Evolutionary conservation across 2,888 invertebrate genomes (phyloP), one percentile per base, ranked within the genome.

Genomic region (Drosophila pseudotalamancana): DNA sequence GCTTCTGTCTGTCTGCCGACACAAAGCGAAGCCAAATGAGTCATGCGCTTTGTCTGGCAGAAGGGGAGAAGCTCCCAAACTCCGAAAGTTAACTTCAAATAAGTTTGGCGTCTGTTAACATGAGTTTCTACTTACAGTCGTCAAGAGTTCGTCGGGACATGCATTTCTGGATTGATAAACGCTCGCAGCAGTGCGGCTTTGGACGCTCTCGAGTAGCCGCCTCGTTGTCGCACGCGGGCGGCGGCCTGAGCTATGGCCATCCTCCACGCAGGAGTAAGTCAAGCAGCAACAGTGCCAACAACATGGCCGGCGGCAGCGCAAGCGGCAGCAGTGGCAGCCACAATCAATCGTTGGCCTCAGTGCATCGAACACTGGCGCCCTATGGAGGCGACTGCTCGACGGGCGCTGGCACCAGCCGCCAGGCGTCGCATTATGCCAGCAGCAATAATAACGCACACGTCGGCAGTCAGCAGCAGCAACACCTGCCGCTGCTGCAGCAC

Each of bases 141-240:
- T 46, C 23, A 59, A 72, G 72, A 77, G 59, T 14, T 25, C 19
- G 77, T 48, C 45, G 37, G 48, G 35, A 66, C 27, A 96, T 96
- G 96, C 96, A 96, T 95, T 96, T 96, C 93, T 96, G 96, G 96
- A 96, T 96, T 91, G 95, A 96, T 92, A 96, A 96, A 92, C 95
- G 95, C 89, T 94, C 95, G 91, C 95, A 95, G 91, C 92, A 93
- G 93, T 95, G 95, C 92, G 94, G 95, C 83, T 95, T 95, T 89
- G 95, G 95, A 88, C 93, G 95, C 88, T 94, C 94, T 83, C 93
- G 94, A 73, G 94, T 95, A 73, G 94, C 95, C 71, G 94, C 95
- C 56, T 94, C 95, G 34, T 90, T 95, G 76, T 94, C 94, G 68
- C 92, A 94, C 75, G 93, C 93, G 91, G 89, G 90, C 48, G 92